These are phyloP conservation scores for Oxyruncus cristatus DNA, from an alignment of 2,113 vertebrate species.

Conservation along the genomic window DNA sequence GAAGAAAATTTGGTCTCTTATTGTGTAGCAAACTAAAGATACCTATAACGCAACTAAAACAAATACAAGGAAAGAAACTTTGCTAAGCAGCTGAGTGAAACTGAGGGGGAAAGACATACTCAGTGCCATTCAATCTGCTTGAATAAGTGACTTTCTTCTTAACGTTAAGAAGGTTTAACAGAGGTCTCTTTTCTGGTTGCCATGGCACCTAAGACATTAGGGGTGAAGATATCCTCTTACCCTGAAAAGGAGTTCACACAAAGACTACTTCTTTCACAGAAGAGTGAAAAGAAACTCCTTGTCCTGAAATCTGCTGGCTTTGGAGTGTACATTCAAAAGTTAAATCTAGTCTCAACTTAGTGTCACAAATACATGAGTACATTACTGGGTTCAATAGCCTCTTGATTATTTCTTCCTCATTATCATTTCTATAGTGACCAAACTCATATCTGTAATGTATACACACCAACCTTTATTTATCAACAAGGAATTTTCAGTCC, in stretches of 20 bases:
- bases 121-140: neutral
- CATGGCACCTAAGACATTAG: neutral
- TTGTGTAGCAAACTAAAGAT: neutral
- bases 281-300: neutral
- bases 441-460: neutral
- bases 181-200: neutral
- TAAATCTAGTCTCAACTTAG: neutral
- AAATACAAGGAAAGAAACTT: neutral
- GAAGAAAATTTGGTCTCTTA: neutral
- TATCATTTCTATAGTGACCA: neutral
- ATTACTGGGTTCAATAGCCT: neutral
- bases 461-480: neutral
- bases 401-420: neutral
- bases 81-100: neutral
- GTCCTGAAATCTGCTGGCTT: neutral
- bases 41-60: neutral
- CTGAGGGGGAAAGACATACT: neutral
- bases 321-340: neutral
- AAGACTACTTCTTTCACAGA: neutral
- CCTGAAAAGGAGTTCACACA: neutral
- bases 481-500: neutral
- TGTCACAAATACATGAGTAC: neutral
- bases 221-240: neutral
- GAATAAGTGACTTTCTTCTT: neutral
- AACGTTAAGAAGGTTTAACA: neutral